phyloP scores from a whole-genome alignment of 2,888 invertebrate species.

The Drosophila ezoana region DNA sequence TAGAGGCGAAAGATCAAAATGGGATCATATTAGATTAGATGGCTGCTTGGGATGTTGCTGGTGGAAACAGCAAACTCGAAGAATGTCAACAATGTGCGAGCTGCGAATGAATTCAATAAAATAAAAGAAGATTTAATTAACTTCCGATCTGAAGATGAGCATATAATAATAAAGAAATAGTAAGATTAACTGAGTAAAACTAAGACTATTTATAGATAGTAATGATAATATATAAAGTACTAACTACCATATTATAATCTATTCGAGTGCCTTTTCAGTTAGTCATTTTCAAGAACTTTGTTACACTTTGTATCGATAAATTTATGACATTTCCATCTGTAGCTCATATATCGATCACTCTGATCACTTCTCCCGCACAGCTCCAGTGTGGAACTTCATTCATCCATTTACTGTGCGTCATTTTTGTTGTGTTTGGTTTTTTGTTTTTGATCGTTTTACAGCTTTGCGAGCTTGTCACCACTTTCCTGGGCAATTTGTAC shows the following conservation, averaged over 20 bases:
- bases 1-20: slow-evolving; percentile 4
- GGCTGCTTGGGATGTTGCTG: not conserved
- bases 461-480: slow-evolving; percentile 76
- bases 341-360: slow-evolving; percentile 49
- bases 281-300: not conserved
- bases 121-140: slow-evolving; percentile 21
- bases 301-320: slow-evolving; percentile 16
- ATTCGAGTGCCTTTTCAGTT: not conserved
- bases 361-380: slow-evolving; percentile 31
- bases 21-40: slow-evolving; percentile 9
- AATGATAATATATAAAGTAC: too few species aligned
- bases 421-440: slow-evolving; percentile 22
- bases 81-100: slow-evolving; percentile 11
- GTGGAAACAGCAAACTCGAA: not conserved
- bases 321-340: slow-evolving; percentile 22
- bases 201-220: not conserved
- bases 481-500: slow-evolving; percentile 81
- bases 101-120: not conserved
- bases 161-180: not conserved
- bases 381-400: slow-evolving; percentile 31
- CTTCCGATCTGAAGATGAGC: not conserved
- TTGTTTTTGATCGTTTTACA: slow-evolving; percentile 47
- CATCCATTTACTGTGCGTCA: slow-evolving; percentile 57
- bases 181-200: too few species aligned
- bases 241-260: not conserved